Evolutionary conservation across 1,140 invertebrate species (phyloP).

Genomic region (Drosophila gunungcola): DNA sequence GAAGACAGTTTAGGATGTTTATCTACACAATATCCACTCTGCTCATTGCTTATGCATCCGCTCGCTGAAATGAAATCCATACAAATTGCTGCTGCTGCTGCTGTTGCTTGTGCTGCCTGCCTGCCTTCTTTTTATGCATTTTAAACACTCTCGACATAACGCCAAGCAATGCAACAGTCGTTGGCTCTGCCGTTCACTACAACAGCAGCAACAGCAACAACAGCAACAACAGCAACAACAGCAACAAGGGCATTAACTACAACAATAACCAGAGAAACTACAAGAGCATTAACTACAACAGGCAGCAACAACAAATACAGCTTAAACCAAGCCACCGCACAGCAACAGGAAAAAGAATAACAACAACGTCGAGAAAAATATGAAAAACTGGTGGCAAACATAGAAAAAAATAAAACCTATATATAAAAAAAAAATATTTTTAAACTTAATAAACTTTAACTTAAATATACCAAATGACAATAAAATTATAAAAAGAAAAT

Average conservation of each 20-base stretch:
- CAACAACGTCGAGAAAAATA: neutral
- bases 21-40: constrained; percentile 40
- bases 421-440: neutral
- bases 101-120: neutral
- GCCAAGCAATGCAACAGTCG: constrained; percentile 24
- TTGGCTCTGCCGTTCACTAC: constrained; percentile 21
- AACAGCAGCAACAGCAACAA: neutral
- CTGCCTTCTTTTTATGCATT: constrained; percentile 34
- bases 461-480: too few relatives aligned
- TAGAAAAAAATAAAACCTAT: neutral
- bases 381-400: neutral
- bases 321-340: neutral
- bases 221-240: constrained; percentile 1
- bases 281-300: constrained; percentile 11
- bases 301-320: constrained; percentile 7
- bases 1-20: constrained; percentile 28
- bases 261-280: constrained; percentile 18
- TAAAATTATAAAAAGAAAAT: too few relatives aligned
- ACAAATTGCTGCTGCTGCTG: constrained; percentile 30
- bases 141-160: constrained; percentile 40
- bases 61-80: constrained; percentile 45
- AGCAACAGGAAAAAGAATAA: constrained; percentile 4
- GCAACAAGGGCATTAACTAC: constrained; percentile 22
- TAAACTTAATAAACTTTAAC: too few relatives aligned
- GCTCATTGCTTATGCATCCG: constrained; percentile 48